Evolutionary conservation across 1,140 invertebrate genomes (phyloP), one percentile per base, ranked within the genome.

Genomic region (Akabosia matsudoensis): DNA sequence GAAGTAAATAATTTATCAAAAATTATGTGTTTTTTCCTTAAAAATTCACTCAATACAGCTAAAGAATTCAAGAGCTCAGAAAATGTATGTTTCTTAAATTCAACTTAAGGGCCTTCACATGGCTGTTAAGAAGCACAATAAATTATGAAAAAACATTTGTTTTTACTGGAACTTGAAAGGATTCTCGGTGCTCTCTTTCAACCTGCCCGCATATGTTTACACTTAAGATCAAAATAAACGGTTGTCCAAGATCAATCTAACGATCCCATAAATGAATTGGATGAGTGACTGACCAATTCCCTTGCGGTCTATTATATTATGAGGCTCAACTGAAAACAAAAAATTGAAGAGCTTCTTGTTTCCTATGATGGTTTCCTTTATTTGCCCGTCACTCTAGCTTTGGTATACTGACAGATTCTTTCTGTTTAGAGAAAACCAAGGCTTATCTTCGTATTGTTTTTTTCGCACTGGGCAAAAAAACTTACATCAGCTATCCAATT

Each of bases 401-500:
- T 45, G 37, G 37, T 10, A 45, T 45, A n/a, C 37, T 45, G 37
- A n/a, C n/a, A n/a, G 37, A 45, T 10, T 45, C 37, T 45, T 18
- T 45, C n/a, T 45, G 37, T 45, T 45, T 7, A 45, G 37, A 7
- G 7, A 10, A 18, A 45, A 18, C 7, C 18, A 18, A 45, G 37
- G 37, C 37, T 18, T n/a, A n/a, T n/a, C n/a, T n/a, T n/a, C n/a
- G n/a, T n/a, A n/a, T n/a, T n/a, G n/a, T n/a, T n/a, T n/a, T n/a
- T n/a, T n/a, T n/a, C n/a, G n/a, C n/a, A n/a, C n/a, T n/a, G n/a
- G n/a, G n/a, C n/a, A n/a, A n/a, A n/a, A 18, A 45, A 45, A 67
- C 3, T 22, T 10, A 73, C 75, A 79, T 77, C 78, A 77, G 74
- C 76, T 72, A 80, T 80, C 77, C 79, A 80, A 80, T 81, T 81